Evolutionary conservation across 2,888 invertebrate species (phyloP).

Genomic region (Melinaea menophilus): DNA sequence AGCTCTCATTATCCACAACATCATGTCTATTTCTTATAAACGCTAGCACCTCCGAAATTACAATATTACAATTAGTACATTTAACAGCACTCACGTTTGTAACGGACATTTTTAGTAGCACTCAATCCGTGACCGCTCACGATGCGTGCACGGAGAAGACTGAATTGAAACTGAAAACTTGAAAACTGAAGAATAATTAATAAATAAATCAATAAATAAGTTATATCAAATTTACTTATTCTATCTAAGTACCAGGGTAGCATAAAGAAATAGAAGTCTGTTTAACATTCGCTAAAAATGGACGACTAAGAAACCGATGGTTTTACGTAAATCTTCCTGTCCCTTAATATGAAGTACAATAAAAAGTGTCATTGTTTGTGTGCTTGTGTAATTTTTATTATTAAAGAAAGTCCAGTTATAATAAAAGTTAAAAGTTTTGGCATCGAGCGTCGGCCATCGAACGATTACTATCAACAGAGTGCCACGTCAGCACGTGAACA

Average conservation of each 20-base stretch:
- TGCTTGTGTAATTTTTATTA: too few species aligned
- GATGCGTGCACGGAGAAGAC: too few species aligned
- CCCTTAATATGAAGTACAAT: not conserved
- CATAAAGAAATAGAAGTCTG: not conserved
- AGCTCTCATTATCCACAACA: too few species aligned
- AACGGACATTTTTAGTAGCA: too few species aligned
- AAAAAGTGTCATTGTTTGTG: too few species aligned
- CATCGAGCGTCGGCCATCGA: not conserved
- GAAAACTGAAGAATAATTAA: not conserved
- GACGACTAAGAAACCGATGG: constrained; percentile 23
- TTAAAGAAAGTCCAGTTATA: not conserved
- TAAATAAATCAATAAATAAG: not conserved
- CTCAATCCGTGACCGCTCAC: too few species aligned
- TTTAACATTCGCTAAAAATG: not conserved
- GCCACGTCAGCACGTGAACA: not conserved
- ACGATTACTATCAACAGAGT: not conserved
- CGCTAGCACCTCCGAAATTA: too few species aligned
- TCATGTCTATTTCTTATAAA: too few species aligned
- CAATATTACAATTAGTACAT: too few species aligned
- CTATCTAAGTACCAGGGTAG: not conserved
- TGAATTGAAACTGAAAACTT: too few species aligned
- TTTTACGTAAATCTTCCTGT: constrained; percentile 22
- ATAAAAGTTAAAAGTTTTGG: not conserved
- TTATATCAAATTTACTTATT: not conserved
- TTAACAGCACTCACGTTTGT: too few species aligned